Conservation (phyloP, 2,797 vertebrate species). For the Spea hammondii region DNA sequence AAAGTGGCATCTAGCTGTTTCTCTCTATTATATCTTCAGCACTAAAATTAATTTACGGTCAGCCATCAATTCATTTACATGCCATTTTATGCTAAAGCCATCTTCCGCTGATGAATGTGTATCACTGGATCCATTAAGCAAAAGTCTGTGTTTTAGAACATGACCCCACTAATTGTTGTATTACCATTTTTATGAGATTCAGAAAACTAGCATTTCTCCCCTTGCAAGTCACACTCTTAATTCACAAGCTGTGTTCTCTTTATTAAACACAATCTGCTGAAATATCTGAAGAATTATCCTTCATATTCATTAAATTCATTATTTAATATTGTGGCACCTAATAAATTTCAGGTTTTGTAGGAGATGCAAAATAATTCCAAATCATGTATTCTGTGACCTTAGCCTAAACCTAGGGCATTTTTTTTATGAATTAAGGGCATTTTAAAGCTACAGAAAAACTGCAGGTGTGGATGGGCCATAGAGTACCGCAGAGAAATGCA, state of each 20-base stretch:
- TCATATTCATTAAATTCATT: not conserved
- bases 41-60: slow-evolving; percentile 94
- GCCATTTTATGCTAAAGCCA: slow-evolving; percentile 84
- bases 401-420: no score
- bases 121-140: slow-evolving; percentile 74
- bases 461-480: no score
- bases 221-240: slow-evolving; percentile 63
- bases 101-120: slow-evolving; percentile 80
- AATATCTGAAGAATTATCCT: slow-evolving; percentile 55
- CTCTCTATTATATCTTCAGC: slow-evolving; percentile 76
- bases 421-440: no score
- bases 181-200: slow-evolving; percentile 81
- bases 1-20: slow-evolving; percentile 74
- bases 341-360: no score
- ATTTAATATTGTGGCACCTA: not conserved
- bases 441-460: no score
- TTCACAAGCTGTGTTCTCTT: slow-evolving; percentile 58
- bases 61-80: slow-evolving; percentile 89
- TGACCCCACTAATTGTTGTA: slow-evolving; percentile 78
- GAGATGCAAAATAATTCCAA: no score
- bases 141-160: slow-evolving; percentile 76
- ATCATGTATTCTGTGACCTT: no score
- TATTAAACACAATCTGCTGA: slow-evolving; percentile 60
- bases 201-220: slow-evolving; percentile 66
- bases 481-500: no score